phyloP scores from a whole-genome alignment of 2,888 invertebrate species.

The Rhabditophanes sp. region DNA sequence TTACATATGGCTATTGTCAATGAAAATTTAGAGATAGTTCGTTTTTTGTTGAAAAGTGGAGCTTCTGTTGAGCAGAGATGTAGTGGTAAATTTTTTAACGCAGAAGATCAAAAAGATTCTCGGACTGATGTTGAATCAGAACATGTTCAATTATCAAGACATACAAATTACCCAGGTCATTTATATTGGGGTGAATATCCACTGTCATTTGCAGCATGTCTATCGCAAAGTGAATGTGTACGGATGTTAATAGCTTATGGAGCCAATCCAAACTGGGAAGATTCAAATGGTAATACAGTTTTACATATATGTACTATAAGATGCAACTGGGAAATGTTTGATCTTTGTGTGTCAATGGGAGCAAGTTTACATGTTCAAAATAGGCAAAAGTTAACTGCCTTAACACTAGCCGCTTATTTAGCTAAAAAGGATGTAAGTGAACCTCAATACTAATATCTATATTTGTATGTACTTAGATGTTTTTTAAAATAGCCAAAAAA shows the following conservation, averaged over 20 bases:
- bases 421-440: conserved; percentile 25
- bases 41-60: conserved; percentile 74
- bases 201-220: conserved; percentile 79
- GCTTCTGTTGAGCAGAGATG: conserved; percentile 65
- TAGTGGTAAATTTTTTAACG: conserved; percentile 80
- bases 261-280: conserved; percentile 80
- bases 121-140: conserved; percentile 57
- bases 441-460: not conserved
- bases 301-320: conserved; percentile 89
- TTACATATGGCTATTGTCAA: conserved; percentile 93
- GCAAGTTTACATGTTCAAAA: conserved; percentile 70
- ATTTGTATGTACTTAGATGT: conserved; percentile 52
- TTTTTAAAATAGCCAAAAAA: conserved; percentile 86
- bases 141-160: conserved; percentile 64
- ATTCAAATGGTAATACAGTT: conserved; percentile 89
- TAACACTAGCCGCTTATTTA: conserved; percentile 56
- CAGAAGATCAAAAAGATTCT: conserved; percentile 80
- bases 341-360: conserved; percentile 81
- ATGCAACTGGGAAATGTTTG: conserved; percentile 69
- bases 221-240: conserved; percentile 90
- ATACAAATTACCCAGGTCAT: conserved; percentile 73
- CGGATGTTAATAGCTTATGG: conserved; percentile 79
- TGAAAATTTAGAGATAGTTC: conserved; percentile 93
- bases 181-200: conserved; percentile 99
- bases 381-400: conserved; percentile 67